These are phyloP conservation scores for Mesitornis unicolor DNA, from an alignment of 2,113 vertebrate species.

Conservation along the genomic window DNA sequence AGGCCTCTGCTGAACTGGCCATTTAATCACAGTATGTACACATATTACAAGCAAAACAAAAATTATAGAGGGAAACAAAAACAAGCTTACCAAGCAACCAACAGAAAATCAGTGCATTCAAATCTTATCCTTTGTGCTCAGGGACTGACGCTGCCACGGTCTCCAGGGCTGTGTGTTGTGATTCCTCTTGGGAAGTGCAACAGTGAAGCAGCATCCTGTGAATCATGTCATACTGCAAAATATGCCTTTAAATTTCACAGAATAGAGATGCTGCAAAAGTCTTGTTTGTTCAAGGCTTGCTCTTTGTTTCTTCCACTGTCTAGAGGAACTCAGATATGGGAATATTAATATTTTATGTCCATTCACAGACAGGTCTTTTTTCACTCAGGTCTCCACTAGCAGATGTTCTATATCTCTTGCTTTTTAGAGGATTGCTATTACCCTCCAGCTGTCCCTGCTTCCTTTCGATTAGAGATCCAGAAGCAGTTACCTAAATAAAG, in stretches of 20 bases:
- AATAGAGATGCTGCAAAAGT: not conserved
- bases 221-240: not conserved
- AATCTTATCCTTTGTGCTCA: not conserved
- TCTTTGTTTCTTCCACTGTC: constrained; percentile 13
- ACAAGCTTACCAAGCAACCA: not conserved
- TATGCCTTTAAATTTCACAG: not conserved
- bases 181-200: not conserved
- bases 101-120: not conserved
- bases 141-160: not conserved
- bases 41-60: not conserved
- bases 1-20: not conserved
- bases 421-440: constrained; percentile 7
- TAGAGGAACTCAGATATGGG: not conserved
- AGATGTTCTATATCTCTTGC: constrained; percentile 53
- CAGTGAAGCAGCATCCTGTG: not conserved
- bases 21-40: not conserved
- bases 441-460: not conserved
- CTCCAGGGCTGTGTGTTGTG: not conserved
- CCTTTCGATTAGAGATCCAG: not conserved
- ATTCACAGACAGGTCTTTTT: constrained; percentile 47
- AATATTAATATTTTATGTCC: constrained; percentile 55
- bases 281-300: not conserved
- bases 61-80: not conserved
- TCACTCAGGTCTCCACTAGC: not conserved
- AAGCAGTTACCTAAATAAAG: not conserved